Evolutionary conservation across 2,113 vertebrate species (phyloP).

Genomic region (Gymnorhina tibicen): DNA sequence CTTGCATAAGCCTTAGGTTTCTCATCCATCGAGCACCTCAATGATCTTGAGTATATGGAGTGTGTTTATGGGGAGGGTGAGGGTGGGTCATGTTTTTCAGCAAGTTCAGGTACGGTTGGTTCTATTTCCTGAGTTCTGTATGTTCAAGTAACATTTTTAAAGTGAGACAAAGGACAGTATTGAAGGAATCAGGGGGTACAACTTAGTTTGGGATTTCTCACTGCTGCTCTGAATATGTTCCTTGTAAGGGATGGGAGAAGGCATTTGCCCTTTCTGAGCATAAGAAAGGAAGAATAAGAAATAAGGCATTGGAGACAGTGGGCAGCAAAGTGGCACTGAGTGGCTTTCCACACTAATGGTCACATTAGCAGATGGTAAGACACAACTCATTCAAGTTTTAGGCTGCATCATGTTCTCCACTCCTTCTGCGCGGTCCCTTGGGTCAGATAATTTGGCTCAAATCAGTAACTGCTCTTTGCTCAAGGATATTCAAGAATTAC

Average conservation of each 20-base stretch:
- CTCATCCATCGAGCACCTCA: neutral
- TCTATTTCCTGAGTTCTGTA: neutral
- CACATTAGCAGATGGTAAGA: neutral
- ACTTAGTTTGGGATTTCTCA: neutral
- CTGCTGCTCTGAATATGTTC: neutral
- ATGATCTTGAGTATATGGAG: neutral
- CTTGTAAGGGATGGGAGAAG: neutral
- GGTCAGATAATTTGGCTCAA: neutral
- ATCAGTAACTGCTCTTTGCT: neutral
- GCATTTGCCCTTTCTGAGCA: neutral
- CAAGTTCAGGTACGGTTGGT: neutral
- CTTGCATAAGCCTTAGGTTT: neutral
- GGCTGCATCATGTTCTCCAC: neutral
- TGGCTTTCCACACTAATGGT: neutral
- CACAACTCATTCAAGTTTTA: neutral
- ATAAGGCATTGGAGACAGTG: neutral
- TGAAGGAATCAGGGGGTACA: neutral
- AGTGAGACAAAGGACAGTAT: neutral
- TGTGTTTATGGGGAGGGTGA: neutral
- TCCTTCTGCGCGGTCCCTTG: neutral
- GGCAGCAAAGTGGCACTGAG: neutral
- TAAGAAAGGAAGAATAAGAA: neutral
- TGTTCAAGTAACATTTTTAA: accelerated
- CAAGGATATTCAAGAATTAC: neutral
- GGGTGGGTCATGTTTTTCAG: neutral